Evolutionary conservation across 2,888 invertebrate genomes (phyloP).

Genomic region (Brachypalpus laphriformis): DNA sequence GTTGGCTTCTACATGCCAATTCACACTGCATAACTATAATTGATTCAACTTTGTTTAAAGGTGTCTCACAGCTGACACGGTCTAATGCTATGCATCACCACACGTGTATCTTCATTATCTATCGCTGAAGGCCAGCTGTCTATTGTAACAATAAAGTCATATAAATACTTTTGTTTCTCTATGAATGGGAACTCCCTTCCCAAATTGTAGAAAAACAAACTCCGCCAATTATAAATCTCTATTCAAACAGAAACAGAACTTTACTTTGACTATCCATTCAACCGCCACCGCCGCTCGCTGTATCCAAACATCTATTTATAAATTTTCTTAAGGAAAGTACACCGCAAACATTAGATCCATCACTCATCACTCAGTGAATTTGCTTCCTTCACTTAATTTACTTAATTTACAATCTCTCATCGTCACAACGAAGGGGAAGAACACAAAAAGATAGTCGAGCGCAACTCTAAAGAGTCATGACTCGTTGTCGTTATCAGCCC

Average conservation of each 20-base stretch:
- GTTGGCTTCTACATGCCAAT: too few relatives aligned
- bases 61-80: too few relatives aligned
- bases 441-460: neutral
- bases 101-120: too few relatives aligned
- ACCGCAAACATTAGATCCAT: conserved; percentile 41
- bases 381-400: conserved; percentile 61
- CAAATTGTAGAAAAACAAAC: neutral
- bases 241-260: neutral
- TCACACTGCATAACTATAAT: too few relatives aligned
- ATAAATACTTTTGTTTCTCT: too few relatives aligned
- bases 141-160: too few relatives aligned
- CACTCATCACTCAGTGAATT: conserved; percentile 61
- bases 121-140: too few relatives aligned
- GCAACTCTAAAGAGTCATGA: neutral
- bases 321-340: neutral
- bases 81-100: too few relatives aligned
- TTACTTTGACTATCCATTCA: neutral
- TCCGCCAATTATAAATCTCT: conserved; percentile 1
- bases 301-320: conserved; percentile 40
- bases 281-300: neutral
- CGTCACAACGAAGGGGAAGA: neutral
- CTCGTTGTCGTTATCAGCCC: conserved; percentile 14
- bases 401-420: conserved; percentile 55
- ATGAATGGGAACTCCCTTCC: neutral
- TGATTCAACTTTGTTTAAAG: too few relatives aligned